A percentile compares a stretch with the other conserved stretches of the same genome.
Evolutionary conservation across 2,113 vertebrate species (phyloP).

Genomic region (Pan paniscus): DNA sequence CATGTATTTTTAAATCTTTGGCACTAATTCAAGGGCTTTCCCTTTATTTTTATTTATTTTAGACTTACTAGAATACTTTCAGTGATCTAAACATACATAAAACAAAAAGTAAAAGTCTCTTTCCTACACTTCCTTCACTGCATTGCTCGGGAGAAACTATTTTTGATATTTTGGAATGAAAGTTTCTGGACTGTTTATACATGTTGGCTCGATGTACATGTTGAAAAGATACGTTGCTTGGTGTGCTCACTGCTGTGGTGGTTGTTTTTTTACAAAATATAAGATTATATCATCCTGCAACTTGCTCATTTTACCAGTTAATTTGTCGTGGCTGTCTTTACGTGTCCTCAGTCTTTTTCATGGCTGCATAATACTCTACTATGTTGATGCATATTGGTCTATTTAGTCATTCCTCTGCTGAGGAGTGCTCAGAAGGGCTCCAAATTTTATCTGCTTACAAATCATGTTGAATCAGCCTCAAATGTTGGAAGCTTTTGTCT

Average conservation of each 20-base stretch:
- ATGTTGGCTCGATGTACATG: background rate
- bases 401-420: background rate
- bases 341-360: background rate
- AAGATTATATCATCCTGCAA: background rate
- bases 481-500: background rate
- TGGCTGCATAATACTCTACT: background rate
- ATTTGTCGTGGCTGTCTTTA: background rate
- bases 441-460: background rate
- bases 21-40: background rate
- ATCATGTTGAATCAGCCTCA: background rate
- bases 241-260: background rate
- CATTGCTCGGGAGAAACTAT: background rate
- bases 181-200: background rate
- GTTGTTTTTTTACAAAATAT: background rate
- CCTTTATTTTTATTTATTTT: slow-evolving; percentile 21
- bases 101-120: background rate
- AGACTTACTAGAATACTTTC: background rate
- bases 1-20: background rate
- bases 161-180: slow-evolving; percentile 33
- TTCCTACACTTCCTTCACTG: background rate
- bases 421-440: background rate
- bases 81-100: background rate
- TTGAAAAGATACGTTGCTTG: background rate
- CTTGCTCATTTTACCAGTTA: background rate
- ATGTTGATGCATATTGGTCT: background rate